Evolutionary conservation across 2,888 invertebrate species (phyloP).

Genomic region (Eulithis prunata): DNA sequence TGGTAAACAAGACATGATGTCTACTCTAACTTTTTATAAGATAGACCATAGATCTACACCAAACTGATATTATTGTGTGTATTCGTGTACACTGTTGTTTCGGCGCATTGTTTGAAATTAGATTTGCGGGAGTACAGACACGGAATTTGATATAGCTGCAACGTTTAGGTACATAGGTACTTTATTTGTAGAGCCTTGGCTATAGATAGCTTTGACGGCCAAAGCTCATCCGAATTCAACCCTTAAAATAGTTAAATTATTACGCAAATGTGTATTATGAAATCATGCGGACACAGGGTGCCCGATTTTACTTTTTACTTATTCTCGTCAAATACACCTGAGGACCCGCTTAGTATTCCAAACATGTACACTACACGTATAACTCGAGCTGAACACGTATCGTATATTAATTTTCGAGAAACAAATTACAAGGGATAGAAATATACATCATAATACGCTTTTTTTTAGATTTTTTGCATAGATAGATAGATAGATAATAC

Average conservation of each 20-base stretch:
- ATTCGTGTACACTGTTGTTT: no score
- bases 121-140: no score
- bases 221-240: neutral
- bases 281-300: neutral
- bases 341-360: slow-evolving; percentile 13
- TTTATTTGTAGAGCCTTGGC: neutral
- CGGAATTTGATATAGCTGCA: no score
- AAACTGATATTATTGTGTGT: no score
- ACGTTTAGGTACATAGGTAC: no score
- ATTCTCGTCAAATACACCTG: slow-evolving; percentile 3
- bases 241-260: neutral
- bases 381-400: slow-evolving; percentile 15
- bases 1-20: no score
- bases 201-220: no score
- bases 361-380: slow-evolving; percentile 1
- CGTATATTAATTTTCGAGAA: slow-evolving; percentile 16
- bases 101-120: no score
- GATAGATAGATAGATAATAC: no score
- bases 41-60: no score
- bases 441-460: neutral
- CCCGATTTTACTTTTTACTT: neutral
- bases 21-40: no score
- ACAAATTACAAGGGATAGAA: slow-evolving; percentile 10
- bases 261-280: neutral
- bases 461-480: neutral